A percentile compares a stretch with the other conserved stretches of the same genome.
Evolutionary conservation across 37 sponge, comb jelly and placozoan genomes (phyloP).

Genomic region (Geodia barretti): DNA sequence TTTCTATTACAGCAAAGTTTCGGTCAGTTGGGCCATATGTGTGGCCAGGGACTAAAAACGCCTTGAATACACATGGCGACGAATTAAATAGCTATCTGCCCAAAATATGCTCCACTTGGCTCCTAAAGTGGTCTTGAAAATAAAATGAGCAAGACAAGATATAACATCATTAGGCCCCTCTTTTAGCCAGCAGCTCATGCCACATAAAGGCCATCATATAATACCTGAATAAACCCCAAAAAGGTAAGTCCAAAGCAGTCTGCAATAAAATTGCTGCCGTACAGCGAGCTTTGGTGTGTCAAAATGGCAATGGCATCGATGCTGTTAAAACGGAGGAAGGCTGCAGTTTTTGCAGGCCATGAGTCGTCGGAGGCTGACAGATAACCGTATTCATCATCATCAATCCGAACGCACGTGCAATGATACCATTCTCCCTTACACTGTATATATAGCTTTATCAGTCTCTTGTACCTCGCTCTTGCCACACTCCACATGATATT

Average conservation of each 20-base stretch:
- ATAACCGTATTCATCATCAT: no score
- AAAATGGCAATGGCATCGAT: conserved; percentile 7
- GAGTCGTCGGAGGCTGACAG: no score
- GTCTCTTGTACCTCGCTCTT: no score
- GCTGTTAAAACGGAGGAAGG: no score
- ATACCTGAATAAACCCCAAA: conserved; percentile 43
- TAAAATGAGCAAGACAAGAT: conserved; percentile 29
- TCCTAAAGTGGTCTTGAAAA: conserved; percentile 27
- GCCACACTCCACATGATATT: no score
- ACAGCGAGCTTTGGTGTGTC: conserved; percentile 49
- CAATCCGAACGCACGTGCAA: no score
- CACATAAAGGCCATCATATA: conserved; percentile 51
- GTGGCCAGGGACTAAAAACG: conserved; percentile 48
- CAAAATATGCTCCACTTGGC: conserved; percentile 62
- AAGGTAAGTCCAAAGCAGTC: conserved; percentile 31
- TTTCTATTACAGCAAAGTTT: conserved; percentile 11
- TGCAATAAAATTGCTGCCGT: conserved; percentile 21
- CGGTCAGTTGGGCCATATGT: conserved; percentile 54
- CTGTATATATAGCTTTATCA: no score
- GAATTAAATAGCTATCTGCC: conserved; percentile 57
- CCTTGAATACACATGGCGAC: conserved; percentile 32
- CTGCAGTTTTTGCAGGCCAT: no score
- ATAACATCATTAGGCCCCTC: conserved; percentile 44
- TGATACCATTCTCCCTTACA: no score
- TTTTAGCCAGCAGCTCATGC: conserved; percentile 45